Base-by-base conservation (phyloP, 2,113 vertebrate genomes). In the Clarias gariepinus region DNA sequence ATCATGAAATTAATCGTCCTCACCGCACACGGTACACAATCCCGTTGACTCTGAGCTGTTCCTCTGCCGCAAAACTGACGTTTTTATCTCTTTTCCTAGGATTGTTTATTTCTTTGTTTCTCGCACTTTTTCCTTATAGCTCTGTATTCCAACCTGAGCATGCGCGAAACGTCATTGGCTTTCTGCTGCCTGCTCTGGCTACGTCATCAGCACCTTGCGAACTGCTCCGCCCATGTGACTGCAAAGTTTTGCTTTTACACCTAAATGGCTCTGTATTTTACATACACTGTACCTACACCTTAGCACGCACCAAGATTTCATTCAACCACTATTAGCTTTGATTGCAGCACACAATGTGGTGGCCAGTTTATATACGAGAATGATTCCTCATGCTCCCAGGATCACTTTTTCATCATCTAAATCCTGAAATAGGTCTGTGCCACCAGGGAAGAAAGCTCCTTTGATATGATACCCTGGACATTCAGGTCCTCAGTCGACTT, bases 41-140 rank as follows among this genome's bases (percentile, higher is more conserved):
- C 15, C 23, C 28, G 68, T 47, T 21, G 84, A 53, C 28, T 68
- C 25, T 28, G 13, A 41, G 25, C 68, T 76, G 19, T 53, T 73
- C 79, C 61, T 86, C 76, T 88, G 82, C 73, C 74, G 30, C 8
- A 18, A 64, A 86, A 86, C 18, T 55, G 77, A 18, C 52, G 19
- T 52, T 82, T 71, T 55, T 23, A 68, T 52, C 85, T 83, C 55
- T 74, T 61, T 87, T 88, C 86, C 36, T 81, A 84, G 61, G n/a
- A 58, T 86, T 89, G 88, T 82, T 89, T 87, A 86, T 87, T 93
- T 91, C 93, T 94, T 95, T 95, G 93, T 95, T 93, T 94, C 81
- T 87, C 81, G 68, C 93, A 94, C 89, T 94, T 94, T 76, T 89
- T 91, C 93, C 92, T 91, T 91, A 83, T 92, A 84, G 91, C 88